Conservation (phyloP, 1,140 invertebrate species). For the Solenopsis fugax region DNA sequence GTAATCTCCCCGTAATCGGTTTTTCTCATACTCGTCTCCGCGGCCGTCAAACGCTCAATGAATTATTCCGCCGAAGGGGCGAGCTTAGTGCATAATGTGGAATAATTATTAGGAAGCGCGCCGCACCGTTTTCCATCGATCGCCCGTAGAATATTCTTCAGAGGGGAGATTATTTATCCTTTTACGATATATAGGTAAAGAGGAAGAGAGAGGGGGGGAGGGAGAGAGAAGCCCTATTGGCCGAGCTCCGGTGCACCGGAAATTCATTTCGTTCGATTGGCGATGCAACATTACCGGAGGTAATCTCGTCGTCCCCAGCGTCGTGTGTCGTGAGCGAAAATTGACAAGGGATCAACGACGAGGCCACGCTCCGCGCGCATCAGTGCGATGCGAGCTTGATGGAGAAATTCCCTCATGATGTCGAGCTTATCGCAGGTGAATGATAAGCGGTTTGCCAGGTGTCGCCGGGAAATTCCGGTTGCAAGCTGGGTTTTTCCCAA, state of each 20-base stretch:
- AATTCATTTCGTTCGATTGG: constrained; percentile 63
- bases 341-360: constrained; percentile 74
- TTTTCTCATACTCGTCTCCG: constrained; percentile 20
- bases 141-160: constrained; percentile 34
- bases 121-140: constrained; percentile 58
- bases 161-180: constrained; percentile 44
- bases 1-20: constrained; percentile 33
- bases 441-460: constrained; percentile 78
- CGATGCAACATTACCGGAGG: constrained; percentile 60
- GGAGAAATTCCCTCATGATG: constrained; percentile 83
- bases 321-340: constrained; percentile 64
- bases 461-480: constrained; percentile 19
- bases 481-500: not conserved
- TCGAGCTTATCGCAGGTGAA: constrained; percentile 69
- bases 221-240: not conserved
- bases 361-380: constrained; percentile 70
- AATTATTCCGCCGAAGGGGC: constrained; percentile 28
- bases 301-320: constrained; percentile 56
- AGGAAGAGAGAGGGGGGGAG: not conserved
- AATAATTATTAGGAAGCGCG: constrained; percentile 36
- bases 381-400: constrained; percentile 76
- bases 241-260: constrained; percentile 25
- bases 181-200: not conserved
- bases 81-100: constrained; percentile 37
- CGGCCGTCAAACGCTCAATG: constrained; percentile 15